These are phyloP conservation scores for Lepidurus packardi DNA, from an alignment of 1,140 invertebrate genomes.

Conservation along the genomic window DNA sequence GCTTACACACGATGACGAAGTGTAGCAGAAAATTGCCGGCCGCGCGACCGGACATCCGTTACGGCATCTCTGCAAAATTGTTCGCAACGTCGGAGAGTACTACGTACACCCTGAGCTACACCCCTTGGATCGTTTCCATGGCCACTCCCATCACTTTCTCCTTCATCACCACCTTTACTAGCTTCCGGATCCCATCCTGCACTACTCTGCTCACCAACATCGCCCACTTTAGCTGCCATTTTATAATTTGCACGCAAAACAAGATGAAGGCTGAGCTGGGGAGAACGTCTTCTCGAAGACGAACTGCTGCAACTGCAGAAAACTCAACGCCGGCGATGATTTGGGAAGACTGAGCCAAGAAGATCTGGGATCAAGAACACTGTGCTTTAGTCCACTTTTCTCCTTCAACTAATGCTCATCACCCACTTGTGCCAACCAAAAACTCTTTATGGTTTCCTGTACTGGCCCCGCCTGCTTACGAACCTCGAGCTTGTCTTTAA, in stretches of 20 bases:
- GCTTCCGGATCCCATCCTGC: conserved; percentile 15
- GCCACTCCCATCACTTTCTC: background rate
- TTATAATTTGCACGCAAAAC: background rate
- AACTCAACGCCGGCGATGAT: background rate
- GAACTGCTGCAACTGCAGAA: no score
- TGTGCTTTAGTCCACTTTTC: background rate
- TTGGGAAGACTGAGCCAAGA: background rate
- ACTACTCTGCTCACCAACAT: background rate
- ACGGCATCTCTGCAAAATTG: background rate
- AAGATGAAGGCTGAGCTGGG: background rate
- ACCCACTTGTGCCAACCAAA: conserved; percentile 3
- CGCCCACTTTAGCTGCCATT: conserved; percentile 1
- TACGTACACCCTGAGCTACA: background rate
- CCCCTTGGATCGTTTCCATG: background rate
- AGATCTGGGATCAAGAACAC: background rate
- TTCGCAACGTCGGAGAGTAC: background rate
- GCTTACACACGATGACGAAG: background rate
- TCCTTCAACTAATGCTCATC: conserved; percentile 15
- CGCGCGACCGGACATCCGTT: conserved; percentile 4
- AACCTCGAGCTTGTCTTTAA: background rate
- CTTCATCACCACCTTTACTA: background rate
- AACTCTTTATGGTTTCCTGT: conserved; percentile 11
- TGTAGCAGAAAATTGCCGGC: background rate
- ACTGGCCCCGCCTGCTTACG: background rate
- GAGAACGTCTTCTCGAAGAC: no score